Percentiles rank a stretch among this genome's conserved stretches.
phyloP scores from a whole-genome alignment of 2,113 vertebrate genomes.

The Shinisaurus crocodilurus region DNA sequence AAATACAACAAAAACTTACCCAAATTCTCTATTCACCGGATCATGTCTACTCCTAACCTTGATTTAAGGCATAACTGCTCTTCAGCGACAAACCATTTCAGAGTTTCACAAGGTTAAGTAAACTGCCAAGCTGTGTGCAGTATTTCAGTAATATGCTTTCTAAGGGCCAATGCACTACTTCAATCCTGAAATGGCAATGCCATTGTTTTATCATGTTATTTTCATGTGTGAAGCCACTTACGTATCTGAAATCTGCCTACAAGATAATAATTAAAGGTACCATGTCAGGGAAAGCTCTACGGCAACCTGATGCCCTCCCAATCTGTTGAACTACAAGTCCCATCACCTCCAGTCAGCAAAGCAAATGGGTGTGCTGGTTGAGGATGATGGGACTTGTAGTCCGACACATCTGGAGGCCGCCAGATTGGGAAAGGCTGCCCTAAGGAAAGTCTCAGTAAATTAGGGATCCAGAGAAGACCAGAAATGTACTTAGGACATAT shows the following conservation, averaged over 20 bases:
- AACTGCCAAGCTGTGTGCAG: not conserved
- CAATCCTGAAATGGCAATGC: not conserved
- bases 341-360: not conserved
- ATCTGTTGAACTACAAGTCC: not conserved
- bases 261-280: not conserved
- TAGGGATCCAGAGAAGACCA: not conserved
- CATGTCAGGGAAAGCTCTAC: not conserved
- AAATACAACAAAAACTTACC: not conserved
- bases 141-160: not conserved
- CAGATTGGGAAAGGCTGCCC: too few species aligned
- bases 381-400: not conserved
- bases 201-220: not conserved
- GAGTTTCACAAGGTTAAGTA: conserved; percentile 4
- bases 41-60: not conserved
- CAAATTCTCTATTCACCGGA: not conserved
- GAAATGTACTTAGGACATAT: not conserved
- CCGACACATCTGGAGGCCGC: not conserved
- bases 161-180: not conserved
- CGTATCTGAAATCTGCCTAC: not conserved
- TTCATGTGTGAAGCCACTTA: not conserved
- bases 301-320: not conserved
- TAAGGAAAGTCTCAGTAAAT: not conserved
- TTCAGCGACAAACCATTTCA: conserved; percentile 12
- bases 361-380: too few species aligned
- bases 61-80: conserved; percentile 18